These are phyloP conservation scores for Drosophila silvestris DNA, from an alignment of 2,888 invertebrate genomes.

Conservation along the genomic window DNA sequence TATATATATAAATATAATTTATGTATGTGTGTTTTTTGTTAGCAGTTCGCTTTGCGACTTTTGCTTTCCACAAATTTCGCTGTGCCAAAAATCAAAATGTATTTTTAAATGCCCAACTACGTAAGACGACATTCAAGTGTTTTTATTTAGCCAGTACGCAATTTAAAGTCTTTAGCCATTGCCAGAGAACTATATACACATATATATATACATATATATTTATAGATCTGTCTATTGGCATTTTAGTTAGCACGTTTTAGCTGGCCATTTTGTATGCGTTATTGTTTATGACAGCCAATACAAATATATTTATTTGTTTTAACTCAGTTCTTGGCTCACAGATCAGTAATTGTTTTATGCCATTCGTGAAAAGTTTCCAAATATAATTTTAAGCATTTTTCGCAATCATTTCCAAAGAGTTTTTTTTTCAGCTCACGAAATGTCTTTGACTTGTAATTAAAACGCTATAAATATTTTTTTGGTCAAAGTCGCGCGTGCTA, in stretches of 20 bases:
- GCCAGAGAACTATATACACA: constrained; percentile 7
- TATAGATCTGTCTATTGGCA: constrained; percentile 65
- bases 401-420: background rate
- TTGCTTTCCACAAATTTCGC: constrained; percentile 38
- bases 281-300: constrained; percentile 49
- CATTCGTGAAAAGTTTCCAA: background rate
- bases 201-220: constrained; percentile 16
- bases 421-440: constrained; percentile 40
- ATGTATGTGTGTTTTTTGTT: constrained; percentile 13
- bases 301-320: background rate
- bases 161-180: constrained; percentile 30
- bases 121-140: constrained; percentile 78
- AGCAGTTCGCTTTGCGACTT: constrained; percentile 31
- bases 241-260: constrained; percentile 67
- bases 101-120: constrained; percentile 75
- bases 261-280: constrained; percentile 39
- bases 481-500: constrained; percentile 33
- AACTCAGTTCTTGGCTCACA: background rate
- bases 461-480: constrained; percentile 19
- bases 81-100: constrained; percentile 43
- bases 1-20: constrained; percentile 5
- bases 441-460: constrained; percentile 40
- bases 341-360: background rate
- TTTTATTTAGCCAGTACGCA: constrained; percentile 68
- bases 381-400: background rate